Conservation (phyloP, 2,888 invertebrate genomes). For the Philereme transversata region DNA sequence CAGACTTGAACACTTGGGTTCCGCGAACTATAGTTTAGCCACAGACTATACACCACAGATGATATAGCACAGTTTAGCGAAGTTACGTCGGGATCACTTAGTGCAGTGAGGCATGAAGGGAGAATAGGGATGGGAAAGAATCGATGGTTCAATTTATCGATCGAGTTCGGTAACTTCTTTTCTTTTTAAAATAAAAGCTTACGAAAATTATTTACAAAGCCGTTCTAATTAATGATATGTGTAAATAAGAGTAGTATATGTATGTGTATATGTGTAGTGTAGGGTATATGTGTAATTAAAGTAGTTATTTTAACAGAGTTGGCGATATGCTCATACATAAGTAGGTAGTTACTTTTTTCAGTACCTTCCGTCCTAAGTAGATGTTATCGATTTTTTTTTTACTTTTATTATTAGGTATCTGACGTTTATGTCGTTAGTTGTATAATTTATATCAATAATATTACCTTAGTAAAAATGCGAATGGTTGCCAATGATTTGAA, state of each 20-base stretch:
- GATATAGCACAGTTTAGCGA: constrained; percentile 48
- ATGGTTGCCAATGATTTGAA: neutral
- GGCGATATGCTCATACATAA: no score
- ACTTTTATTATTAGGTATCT: neutral
- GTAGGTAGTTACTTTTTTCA: no score
- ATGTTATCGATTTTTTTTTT: neutral
- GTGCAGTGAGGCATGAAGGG: constrained; percentile 59
- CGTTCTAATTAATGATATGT: no score
- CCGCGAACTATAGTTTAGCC: constrained; percentile 16
- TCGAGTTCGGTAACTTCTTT: constrained; percentile 2
- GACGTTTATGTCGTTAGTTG: neutral
- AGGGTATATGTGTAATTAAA: no score
- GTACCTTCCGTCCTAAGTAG: neutral
- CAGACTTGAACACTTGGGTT: constrained; percentile 43
- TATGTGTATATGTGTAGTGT: no score
- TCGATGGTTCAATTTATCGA: constrained; percentile 13
- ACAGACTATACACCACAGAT: constrained; percentile 5
- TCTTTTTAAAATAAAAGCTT: no score
- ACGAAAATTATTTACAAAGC: no score
- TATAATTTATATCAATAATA: no score
- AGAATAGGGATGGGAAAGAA: constrained; percentile 36
- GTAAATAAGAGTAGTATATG: no score
- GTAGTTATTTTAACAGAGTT: no score
- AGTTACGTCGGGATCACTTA: constrained; percentile 66
- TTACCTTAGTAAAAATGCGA: neutral